Evolutionary conservation across 2,113 vertebrate species (phyloP).

Genomic region (Nibea albiflora): DNA sequence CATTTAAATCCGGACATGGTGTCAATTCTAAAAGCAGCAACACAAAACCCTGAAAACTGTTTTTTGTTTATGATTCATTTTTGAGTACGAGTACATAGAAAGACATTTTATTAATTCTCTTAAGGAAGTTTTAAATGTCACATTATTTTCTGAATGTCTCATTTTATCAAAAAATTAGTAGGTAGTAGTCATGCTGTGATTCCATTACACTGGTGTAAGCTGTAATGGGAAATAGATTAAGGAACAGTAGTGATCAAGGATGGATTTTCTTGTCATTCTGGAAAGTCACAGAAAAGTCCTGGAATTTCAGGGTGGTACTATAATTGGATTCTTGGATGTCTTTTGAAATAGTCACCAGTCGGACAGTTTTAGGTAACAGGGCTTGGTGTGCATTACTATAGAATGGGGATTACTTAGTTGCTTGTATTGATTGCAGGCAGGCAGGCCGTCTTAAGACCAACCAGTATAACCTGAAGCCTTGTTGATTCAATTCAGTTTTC

Average conservation of each 20-base stretch:
- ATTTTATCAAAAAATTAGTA: neutral
- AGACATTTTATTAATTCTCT: neutral
- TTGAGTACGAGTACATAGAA: neutral
- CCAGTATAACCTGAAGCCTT: conserved; percentile 44
- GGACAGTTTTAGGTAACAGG: neutral
- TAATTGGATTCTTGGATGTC: neutral
- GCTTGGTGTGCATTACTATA: neutral
- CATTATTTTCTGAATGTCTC: neutral
- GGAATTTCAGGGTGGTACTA: neutral
- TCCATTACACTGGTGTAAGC: neutral
- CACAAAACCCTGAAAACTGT: neutral
- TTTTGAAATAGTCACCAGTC: conserved; percentile 6
- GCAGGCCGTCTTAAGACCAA: neutral
- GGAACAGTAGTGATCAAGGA: neutral
- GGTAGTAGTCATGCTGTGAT: neutral
- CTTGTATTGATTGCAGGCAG: neutral
- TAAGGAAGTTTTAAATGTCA: neutral
- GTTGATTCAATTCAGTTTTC: neutral
- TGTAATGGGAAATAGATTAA: neutral
- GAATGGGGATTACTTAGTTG: neutral
- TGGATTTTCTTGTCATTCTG: neutral
- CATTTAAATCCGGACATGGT: neutral
- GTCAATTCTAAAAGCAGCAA: neutral
- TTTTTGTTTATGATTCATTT: neutral
- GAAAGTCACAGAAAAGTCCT: neutral